Percentiles rank a stretch among this genome's conserved stretches.
These are phyloP conservation scores for Xyrauchen texanus DNA, from an alignment of 2,113 vertebrate genomes.

Conservation along the genomic window DNA sequence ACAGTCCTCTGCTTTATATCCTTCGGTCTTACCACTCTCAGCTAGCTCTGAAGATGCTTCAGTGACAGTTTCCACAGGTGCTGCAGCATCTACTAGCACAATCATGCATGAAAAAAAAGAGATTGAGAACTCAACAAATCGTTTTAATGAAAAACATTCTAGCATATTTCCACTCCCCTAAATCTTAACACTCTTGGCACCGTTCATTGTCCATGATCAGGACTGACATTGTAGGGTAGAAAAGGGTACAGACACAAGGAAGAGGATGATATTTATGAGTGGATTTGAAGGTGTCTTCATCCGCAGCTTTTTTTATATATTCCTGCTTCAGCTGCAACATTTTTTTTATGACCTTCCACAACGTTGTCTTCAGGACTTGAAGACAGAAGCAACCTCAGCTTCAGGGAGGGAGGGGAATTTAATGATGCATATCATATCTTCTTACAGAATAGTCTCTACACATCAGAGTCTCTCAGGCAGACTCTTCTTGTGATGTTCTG, in stretches of 20 bases:
- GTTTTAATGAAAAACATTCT: not conserved
- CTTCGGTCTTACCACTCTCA: not conserved
- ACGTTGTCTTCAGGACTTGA: too few relatives aligned
- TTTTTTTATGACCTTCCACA: not conserved
- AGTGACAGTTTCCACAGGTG: not conserved
- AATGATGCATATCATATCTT: not conserved
- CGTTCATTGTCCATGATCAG: not conserved
- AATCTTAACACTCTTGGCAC: not conserved
- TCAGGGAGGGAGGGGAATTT: too few relatives aligned
- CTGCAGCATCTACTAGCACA: not conserved
- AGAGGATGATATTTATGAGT: not conserved
- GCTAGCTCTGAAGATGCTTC: not conserved
- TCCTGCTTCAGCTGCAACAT: not conserved
- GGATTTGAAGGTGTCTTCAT: not conserved
- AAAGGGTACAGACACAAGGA: not conserved
- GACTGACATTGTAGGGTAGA: not conserved
- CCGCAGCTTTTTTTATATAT: too few relatives aligned
- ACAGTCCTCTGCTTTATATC: not conserved
- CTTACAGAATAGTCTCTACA: not conserved
- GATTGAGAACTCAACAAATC: too few relatives aligned
- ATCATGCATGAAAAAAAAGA: not conserved
- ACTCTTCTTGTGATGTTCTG: not conserved
- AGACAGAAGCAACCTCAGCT: too few relatives aligned
- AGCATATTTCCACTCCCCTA: not conserved
- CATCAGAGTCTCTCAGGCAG: not conserved